Conservation (phyloP, 2,797 vertebrate species). For the Scyliorhinus canicula region DNA sequence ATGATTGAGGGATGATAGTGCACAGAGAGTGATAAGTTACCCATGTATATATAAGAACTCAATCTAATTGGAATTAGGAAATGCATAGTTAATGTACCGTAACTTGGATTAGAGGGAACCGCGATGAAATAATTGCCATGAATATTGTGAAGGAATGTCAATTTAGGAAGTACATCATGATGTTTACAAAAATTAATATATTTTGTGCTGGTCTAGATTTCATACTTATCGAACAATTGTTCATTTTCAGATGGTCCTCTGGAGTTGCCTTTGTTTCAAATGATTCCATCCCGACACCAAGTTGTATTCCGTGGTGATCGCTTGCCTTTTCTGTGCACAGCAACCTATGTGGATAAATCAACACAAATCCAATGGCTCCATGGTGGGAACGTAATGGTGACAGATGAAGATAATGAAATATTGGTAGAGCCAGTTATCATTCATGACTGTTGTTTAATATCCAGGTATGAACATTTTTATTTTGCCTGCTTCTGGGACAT, state of each 20-base stretch:
- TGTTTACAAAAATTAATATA: background rate
- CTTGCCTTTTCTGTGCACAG: constrained; percentile 79
- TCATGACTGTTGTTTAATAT: constrained; percentile 83
- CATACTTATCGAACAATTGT: background rate
- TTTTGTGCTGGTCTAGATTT: background rate
- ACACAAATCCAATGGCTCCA: constrained; percentile 73
- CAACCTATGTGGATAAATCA: constrained; percentile 66
- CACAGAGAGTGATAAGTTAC: background rate
- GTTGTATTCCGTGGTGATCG: constrained; percentile 81
- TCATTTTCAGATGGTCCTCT: constrained; percentile 64
- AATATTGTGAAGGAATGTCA: background rate
- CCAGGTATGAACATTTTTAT: constrained; percentile 61
- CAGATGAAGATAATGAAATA: constrained; percentile 67
- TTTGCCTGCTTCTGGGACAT: background rate
- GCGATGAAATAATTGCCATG: background rate
- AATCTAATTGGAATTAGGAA: background rate
- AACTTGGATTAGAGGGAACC: background rate
- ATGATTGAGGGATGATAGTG: background rate
- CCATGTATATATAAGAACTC: background rate
- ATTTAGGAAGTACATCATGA: background rate
- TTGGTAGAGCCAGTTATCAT: constrained; percentile 78
- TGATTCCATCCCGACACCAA: constrained; percentile 84
- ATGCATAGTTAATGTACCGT: background rate
- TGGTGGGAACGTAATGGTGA: constrained; percentile 57
- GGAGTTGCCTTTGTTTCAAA: constrained; percentile 79